Base-by-base conservation (phyloP, 2,113 vertebrate genomes). In the Muscicapa adusta region DNA sequence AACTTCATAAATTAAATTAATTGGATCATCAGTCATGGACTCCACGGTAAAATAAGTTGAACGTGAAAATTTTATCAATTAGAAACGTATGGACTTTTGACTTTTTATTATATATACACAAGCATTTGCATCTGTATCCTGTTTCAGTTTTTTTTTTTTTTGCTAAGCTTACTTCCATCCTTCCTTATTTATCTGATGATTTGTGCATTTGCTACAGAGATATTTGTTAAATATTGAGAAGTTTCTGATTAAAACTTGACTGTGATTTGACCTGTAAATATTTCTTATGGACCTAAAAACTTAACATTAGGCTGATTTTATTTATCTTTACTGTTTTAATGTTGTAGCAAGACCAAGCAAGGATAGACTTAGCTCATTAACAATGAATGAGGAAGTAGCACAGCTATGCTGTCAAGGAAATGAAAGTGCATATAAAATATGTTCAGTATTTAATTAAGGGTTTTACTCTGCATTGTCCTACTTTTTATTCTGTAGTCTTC, bases 351-450 rank as follows among this genome's bases (percentile, higher is more conserved):
- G 25, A 83, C 51, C 40, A 89, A 82, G 43, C 42, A 93, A 94
- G 61, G 26, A 61, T 91, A 71, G 84, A 22, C 43, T 94, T 78
- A 62, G 28, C 61, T 96, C 81, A 94, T 96, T 96, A 97, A 91
- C 40, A 93, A 53, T 92, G 89, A 70, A 96, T 93, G 93, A 95
- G 68, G 92, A 89, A 88, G 73, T 77, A 96, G 81, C 50, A 68
- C 42, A 94, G 61, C 34, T 79, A 40, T 88, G 71, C 90, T 92
- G 90, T 84, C 90, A 95, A 91, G 67, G 75, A 92, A 94, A 94
- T 95, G 68, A 96, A 97, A 91, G 74, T 94, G 85, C 57, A 90
- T 85, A 70, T 72, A 65, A 94, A 89, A 95, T 79, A 38, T 1
- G 1, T 90, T 92, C 92, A 89, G 60, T 89, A 90, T 62, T 91